Evolutionary conservation across 1,140 invertebrate species (phyloP), one percentile per base, ranked within the genome.

Genomic region (Eupristina koningsbergeri): DNA sequence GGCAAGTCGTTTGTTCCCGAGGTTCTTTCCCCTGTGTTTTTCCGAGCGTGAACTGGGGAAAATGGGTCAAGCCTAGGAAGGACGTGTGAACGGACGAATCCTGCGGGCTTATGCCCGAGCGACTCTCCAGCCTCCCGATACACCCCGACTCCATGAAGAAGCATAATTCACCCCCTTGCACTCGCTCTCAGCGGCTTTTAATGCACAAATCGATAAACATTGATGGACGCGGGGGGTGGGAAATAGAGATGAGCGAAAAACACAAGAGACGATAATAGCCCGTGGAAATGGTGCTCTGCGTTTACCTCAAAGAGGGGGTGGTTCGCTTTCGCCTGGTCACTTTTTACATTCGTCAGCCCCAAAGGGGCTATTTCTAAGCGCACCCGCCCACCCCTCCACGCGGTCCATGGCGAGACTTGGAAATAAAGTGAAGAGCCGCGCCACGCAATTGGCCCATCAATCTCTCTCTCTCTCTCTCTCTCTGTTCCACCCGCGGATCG

Each of bases 391-490:
- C 31, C 31, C 34, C 31, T 45, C 34, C 39, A 13, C 47, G 15
- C 47, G 15, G 47, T 50, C 47, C 47, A 17, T 17, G 9, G 47
- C 8, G 47, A 7, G 45, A 80, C 53, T 73, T 84, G 45, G 39
- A 84, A 84, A 84, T 84, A 84, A 85, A 81, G 79, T 67, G 73
- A 29, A 78, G 84, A 15, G 50, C 79, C 63, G 45, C 81, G 53
- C 73, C 63, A 73, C 71, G 75, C 69, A 78, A 85, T 81, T 85
- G 79, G 73, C 41, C 64, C 84, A 73, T 82, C 80, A 73, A 82
- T 82, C 71, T 75, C 50, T 19, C 47, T 80, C 47, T 39, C 67
- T 69, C 53, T 34, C 71, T 50, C 41, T 31, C 71, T 74, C 63
- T 67, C 39, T 61, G 5, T 63, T 39, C 41, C 22, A 5, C 29